A percentile compares a stretch with the other conserved stretches of the same genome.
Evolutionary conservation across 2,888 invertebrate genomes (phyloP).

Genomic region (Tipula vernalis): DNA sequence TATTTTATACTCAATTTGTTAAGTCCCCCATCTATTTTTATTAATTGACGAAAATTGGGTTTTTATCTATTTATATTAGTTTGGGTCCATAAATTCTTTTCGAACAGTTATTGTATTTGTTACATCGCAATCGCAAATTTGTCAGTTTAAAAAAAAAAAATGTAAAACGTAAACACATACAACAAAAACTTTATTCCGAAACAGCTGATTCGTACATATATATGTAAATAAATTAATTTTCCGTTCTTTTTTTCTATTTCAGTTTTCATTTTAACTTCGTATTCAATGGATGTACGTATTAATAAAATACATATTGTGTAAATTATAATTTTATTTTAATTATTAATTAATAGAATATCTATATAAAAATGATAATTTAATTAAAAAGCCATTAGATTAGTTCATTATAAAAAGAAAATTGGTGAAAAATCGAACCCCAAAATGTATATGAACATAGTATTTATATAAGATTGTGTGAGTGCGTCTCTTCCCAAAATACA

Average conservation of each 20-base stretch:
- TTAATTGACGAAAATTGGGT: neutral
- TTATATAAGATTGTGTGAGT: neutral
- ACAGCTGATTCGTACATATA: neutral
- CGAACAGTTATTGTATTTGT: neutral
- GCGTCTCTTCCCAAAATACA: neutral
- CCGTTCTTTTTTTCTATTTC: neutral
- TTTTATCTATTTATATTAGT: neutral
- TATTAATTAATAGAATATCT: neutral
- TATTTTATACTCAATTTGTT: neutral
- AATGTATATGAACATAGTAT: neutral
- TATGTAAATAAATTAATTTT: neutral
- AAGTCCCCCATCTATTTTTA: neutral
- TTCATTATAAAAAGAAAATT: neutral
- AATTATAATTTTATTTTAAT: neutral
- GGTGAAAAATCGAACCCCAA: neutral
- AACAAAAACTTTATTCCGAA: neutral
- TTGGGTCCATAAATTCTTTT: neutral
- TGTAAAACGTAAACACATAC: neutral
- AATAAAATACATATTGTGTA: neutral
- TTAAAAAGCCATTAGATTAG: neutral
- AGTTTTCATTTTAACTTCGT: neutral
- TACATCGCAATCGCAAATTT: neutral
- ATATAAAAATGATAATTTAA: neutral
- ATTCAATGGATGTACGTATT: neutral
- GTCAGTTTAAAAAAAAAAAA: neutral